These are phyloP conservation scores for Catharus ustulatus DNA, from an alignment of 2,797 vertebrate genomes.

Conservation along the genomic window DNA sequence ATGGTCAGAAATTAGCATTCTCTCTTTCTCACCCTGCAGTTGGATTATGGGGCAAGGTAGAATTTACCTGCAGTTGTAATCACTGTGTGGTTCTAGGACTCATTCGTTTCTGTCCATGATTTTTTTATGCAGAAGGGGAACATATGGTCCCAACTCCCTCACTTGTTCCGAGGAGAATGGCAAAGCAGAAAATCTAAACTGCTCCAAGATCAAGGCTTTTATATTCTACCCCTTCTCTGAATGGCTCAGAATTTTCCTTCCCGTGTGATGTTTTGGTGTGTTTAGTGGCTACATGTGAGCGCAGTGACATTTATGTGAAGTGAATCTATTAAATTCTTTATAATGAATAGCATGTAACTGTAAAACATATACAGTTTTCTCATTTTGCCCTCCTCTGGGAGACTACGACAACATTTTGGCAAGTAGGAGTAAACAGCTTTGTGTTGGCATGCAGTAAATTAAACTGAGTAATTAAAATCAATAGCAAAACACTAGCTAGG, in stretches of 20 bases:
- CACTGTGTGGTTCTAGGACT: neutral
- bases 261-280: conserved; percentile 42
- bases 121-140: conserved; percentile 11
- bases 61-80: neutral
- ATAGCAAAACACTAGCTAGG: conserved; percentile 89
- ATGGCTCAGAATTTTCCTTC: conserved; percentile 10
- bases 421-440: conserved; percentile 85
- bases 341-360: conserved; percentile 74
- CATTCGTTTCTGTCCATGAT: neutral
- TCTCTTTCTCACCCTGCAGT: neutral
- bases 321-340: conserved; percentile 72
- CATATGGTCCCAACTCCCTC: conserved; percentile 35
- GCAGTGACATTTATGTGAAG: conserved; percentile 78
- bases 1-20: neutral
- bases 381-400: conserved; percentile 76
- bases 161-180: conserved; percentile 8
- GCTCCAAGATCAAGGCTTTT: conserved; percentile 41
- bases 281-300: conserved; percentile 62
- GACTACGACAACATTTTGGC: conserved; percentile 77
- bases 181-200: conserved; percentile 39
- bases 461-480: conserved; percentile 95
- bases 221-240: conserved; percentile 5
- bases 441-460: conserved; percentile 85
- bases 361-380: conserved; percentile 74
- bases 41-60: neutral